Base-by-base conservation (phyloP, 1,140 invertebrate genomes). In the Apolygus lucorum region DNA sequence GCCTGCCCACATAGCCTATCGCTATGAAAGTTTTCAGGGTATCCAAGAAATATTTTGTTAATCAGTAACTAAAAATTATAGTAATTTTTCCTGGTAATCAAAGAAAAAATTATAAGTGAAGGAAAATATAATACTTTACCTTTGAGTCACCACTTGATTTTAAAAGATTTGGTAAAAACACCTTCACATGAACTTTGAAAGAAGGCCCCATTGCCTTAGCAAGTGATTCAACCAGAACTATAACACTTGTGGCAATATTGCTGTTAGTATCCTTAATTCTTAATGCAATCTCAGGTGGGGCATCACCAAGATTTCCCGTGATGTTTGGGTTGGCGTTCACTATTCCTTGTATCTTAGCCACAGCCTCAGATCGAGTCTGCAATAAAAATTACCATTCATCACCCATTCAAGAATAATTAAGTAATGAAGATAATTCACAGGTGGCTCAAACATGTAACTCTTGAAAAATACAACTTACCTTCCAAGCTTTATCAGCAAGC, bases 401-500 rank as follows among this genome's bases (percentile, higher is more conserved):
- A n/a, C n/a, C n/a, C n/a, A n/a, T n/a, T n/a, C n/a, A n/a, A n/a
- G n/a, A n/a, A n/a, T n/a, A n/a, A n/a, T n/a, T n/a, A n/a, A n/a
- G n/a, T n/a, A n/a, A n/a, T n/a, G n/a, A n/a, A n/a, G n/a, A n/a
- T n/a, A n/a, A n/a, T n/a, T n/a, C n/a, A n/a, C n/a, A n/a, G n/a
- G n/a, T n/a, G n/a, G n/a, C n/a, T n/a, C n/a, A n/a, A n/a, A n/a
- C n/a, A n/a, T n/a, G n/a, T n/a, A n/a, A n/a, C n/a, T n/a, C n/a
- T n/a, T n/a, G n/a, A n/a, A n/a, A n/a, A n/a, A n/a, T n/a, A n/a
- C n/a, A n/a, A n/a, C 54, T 11, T 21, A 87, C 88, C 82, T 96
- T 97, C 95, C 95, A 98, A 78, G 96, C 95, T 79, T 96, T 97
- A 78, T 97, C 94, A 27, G 84, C 82, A 69, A 98, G 81, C 78